Evolutionary conservation across 2,888 invertebrate genomes (phyloP).

Genomic region (Hesperia comma): DNA sequence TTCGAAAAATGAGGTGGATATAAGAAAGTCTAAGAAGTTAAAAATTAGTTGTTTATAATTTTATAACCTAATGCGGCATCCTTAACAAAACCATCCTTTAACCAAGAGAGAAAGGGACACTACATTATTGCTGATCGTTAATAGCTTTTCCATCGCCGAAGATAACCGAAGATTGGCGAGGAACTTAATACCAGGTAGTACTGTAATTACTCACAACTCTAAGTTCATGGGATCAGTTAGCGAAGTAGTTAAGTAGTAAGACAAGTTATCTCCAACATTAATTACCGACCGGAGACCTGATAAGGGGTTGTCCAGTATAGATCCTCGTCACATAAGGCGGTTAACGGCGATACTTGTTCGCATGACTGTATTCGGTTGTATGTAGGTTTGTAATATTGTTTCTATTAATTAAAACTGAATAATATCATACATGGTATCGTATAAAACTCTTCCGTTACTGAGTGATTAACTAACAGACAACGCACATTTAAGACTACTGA

Average conservation of each 20-base stretch:
- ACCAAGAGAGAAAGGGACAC: too few species aligned
- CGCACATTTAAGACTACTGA: too few species aligned
- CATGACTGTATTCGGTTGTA: slow-evolving; percentile 5
- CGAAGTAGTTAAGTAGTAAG: slow-evolving; percentile 18
- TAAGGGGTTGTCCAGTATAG: slow-evolving; percentile 21
- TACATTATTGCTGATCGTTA: too few species aligned
- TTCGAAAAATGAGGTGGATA: too few species aligned
- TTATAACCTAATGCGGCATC: too few species aligned
- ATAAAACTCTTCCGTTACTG: too few species aligned
- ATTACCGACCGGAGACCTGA: slow-evolving; percentile 21
- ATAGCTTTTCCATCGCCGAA: neutral
- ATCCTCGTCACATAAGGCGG: slow-evolving; percentile 16
- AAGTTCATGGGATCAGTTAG: slow-evolving; percentile 13
- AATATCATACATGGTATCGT: neutral
- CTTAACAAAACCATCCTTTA: too few species aligned
- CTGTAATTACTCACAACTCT: slow-evolving; percentile 1
- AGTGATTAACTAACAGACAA: too few species aligned
- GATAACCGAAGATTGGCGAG: neutral
- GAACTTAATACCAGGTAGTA: neutral
- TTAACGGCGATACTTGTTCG: slow-evolving; percentile 18
- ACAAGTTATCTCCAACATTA: slow-evolving; percentile 28
- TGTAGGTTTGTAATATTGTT: slow-evolving; percentile 14
- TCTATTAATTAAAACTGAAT: slow-evolving; percentile 7
- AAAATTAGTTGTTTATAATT: too few species aligned
- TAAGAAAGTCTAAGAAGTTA: too few species aligned